Base-by-base conservation (phyloP, 2,888 invertebrate species). In the Hedya salicella region DNA sequence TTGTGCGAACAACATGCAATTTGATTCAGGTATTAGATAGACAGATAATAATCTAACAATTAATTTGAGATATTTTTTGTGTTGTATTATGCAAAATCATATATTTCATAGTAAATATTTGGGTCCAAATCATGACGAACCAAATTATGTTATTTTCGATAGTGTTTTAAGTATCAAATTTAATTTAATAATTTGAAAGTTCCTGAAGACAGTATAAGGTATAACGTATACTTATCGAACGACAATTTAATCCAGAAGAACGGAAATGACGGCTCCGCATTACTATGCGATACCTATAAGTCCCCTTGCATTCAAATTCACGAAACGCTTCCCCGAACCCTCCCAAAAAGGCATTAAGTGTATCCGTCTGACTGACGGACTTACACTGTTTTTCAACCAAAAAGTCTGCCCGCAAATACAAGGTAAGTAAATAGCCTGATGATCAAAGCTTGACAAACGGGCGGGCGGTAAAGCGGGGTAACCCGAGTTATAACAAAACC, bases 391-490 rank as follows among this genome's bases (percentile, higher is more conserved):
- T n/a, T 48, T n/a, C 48, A 4, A 5, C 2, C 48, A 9, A 17
- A 53, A 53, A 62, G 36, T 36, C 16, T n/a, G n/a, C n/a, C 52
- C 53, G 44, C 50, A 39, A 56, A 63, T 57, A 57, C 30, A 57
- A 39, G 56, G 49, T 72, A 75, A 74, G 75, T 75, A 81, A 80
- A 65, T 65, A 72, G 71, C 68, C 70, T 73, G 67, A 69, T 67
- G 65, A 57, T 70, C 50, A 63, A 73, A 76, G 59, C 76, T 78
- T 78, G 76, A 79, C 81, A 78, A 76, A 72, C 71, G 68, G 71
- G 73, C 53, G 72, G 68, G 70, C 78, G 78, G 78, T 78, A 80
- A 83, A 83, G 77, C 70, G 73, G 69, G 25, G 62, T 63, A 56
- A 56, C 62, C 48, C 62, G 32, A 63, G 62, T 53, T 54, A 48